Base-by-base conservation (phyloP, 2,113 vertebrate species). In the Brachypteracias leptosomus region DNA sequence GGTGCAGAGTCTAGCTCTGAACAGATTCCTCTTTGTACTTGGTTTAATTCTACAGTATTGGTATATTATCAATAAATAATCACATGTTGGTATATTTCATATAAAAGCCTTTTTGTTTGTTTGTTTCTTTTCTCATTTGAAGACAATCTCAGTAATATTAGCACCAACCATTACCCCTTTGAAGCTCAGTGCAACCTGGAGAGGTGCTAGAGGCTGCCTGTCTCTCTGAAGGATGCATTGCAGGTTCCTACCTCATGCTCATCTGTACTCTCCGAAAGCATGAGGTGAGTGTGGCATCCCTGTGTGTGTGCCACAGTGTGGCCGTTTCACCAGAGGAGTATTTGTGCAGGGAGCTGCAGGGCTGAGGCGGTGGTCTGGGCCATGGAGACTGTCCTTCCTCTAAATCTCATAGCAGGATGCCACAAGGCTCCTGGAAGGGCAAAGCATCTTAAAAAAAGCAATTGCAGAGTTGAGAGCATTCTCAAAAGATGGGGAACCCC, bases 301-400 rank as follows among this genome's bases (percentile, higher is more conserved):
- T 16, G 20, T 3, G 4, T 7, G 16, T 2, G 3, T 9, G 25
- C 21, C 15, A 1, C 1, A 0, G 40, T 2, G 8, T 35, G 67
- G 31, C 81, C 0, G 0, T 36, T 76, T 9, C 81, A 14, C 54
- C 5, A 7, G 31, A 13, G 29, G 4, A 74, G 16, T 0, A 0
- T 70, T 38, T 72, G 52, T 36, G 31, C 1, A 2, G 47, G 35
- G 24, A 92, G 46, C 13, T 1, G 0, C 0, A 1, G 44, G 77
- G 33, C 73, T 68, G 63, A 65, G 28, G 44, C 63, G 79, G 38
- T 0, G 0, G 31, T 54, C 49, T n/a, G 29, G 33, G 85, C 38
- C 38, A 10, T 0, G 0, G 11, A 61, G 8, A 29, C 75, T 15
- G 16, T 58, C 47, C n/a, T 85, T 61, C 55, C 70, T 88, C 31